Evolutionary conservation across 2,888 invertebrate species (phyloP).

Genomic region (Chrysodeixis includens): DNA sequence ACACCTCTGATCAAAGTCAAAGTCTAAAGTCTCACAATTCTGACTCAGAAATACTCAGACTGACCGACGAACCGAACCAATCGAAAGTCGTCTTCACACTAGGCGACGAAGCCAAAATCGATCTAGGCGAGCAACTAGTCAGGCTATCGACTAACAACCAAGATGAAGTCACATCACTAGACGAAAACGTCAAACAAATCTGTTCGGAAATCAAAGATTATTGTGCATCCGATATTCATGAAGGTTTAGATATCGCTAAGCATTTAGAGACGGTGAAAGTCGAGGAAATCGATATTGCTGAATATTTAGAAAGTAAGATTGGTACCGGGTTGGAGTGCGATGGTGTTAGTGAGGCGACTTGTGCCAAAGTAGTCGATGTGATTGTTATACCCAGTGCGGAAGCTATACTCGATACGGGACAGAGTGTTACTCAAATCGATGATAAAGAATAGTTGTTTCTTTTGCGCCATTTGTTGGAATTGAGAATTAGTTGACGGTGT

Average conservation of each 20-base stretch:
- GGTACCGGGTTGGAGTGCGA: conserved; percentile 62
- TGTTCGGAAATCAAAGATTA: conserved; percentile 80
- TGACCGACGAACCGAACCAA: conserved; percentile 55
- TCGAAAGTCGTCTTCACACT: conserved; percentile 78
- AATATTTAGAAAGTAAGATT: conserved; percentile 61
- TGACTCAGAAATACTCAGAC: conserved; percentile 79
- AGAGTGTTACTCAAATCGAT: conserved; percentile 47
- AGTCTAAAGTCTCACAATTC: conserved; percentile 75
- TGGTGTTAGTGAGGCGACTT: conserved; percentile 67
- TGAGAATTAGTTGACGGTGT: conserved; percentile 18
- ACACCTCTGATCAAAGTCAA: conserved; percentile 53
- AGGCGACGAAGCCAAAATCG: conserved; percentile 68
- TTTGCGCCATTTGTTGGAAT: conserved; percentile 32
- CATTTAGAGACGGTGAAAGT: conserved; percentile 58
- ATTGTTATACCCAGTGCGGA: conserved; percentile 84
- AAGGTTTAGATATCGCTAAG: conserved; percentile 71
- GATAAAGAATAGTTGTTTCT: conserved; percentile 30
- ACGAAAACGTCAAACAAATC: conserved; percentile 77
- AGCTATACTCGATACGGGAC: conserved; percentile 80
- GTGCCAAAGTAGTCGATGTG: conserved; percentile 79
- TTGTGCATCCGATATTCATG: conserved; percentile 67
- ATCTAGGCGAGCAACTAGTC: conserved; percentile 71
- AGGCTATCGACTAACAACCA: conserved; percentile 81
- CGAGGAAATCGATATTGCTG: conserved; percentile 51
- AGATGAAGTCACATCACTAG: conserved; percentile 68